These are phyloP conservation scores for Semicossyphus pulcher DNA, from an alignment of 2,113 vertebrate genomes.

Conservation along the genomic window DNA sequence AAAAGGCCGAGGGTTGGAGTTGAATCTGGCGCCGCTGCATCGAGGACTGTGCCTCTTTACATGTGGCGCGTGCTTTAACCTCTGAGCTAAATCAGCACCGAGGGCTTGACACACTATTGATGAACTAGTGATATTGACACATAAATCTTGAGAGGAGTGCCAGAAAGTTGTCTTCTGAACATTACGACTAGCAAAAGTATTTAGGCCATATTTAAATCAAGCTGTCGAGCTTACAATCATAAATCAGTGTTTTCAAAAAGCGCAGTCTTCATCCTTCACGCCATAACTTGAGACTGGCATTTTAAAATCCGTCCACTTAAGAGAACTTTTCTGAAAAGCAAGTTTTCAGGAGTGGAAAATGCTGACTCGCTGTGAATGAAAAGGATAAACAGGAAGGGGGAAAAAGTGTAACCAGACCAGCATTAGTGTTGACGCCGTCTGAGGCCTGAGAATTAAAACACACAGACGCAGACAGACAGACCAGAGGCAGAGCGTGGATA, in stretches of 20 bases:
- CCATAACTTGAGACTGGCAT: neutral
- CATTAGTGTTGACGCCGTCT: neutral
- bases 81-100: no score
- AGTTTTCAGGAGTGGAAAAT: neutral
- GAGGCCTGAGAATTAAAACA: neutral
- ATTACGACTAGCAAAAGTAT: neutral
- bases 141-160: neutral
- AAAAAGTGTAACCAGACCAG: neutral
- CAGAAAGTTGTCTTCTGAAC: neutral
- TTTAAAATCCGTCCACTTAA: neutral
- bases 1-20: no score
- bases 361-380: neutral
- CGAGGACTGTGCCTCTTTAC: no score
- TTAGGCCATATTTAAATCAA: neutral
- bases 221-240: neutral
- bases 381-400: neutral
- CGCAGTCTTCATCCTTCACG: neutral
- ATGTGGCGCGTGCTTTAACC: no score
- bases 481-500: neutral
- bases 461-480: neutral
- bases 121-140: neutral
- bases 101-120: no score
- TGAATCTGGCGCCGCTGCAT: no score
- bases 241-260: constrained; percentile 1
- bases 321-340: neutral